Conservation (phyloP, 2,888 invertebrate species). For the Ennomos fuscantarius region DNA sequence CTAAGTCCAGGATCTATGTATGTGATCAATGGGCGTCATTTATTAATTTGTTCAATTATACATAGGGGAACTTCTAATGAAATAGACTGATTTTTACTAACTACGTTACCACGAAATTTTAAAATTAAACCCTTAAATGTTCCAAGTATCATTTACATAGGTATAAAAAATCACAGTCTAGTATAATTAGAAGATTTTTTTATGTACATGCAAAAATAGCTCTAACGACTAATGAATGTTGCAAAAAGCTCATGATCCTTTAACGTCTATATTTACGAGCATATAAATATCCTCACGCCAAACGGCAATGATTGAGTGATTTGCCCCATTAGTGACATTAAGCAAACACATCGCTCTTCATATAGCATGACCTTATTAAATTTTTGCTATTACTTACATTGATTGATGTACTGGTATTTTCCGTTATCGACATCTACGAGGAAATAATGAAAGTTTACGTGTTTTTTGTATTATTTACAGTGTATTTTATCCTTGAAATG, state of each 20-base stretch:
- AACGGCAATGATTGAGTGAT: conserved; percentile 22
- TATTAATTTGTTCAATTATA: too few relatives aligned
- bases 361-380: conserved; percentile 36
- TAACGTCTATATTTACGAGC: conserved; percentile 15
- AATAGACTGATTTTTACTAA: too few relatives aligned
- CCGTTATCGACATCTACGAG: neutral
- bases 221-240: neutral
- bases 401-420: conserved; percentile 52
- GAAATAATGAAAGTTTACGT: neutral
- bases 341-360: conserved; percentile 28
- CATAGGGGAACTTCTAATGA: too few relatives aligned
- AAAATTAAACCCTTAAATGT: too few relatives aligned
- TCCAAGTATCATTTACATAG: too few relatives aligned
- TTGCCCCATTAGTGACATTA: conserved; percentile 23
- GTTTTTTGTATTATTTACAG: too few relatives aligned
- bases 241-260: neutral
- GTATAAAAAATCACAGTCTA: too few relatives aligned
- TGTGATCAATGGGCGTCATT: too few relatives aligned
- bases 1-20: too few relatives aligned
- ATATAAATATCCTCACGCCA: conserved; percentile 18
- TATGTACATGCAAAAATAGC: neutral
- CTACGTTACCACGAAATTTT: too few relatives aligned
- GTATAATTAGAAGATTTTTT: too few relatives aligned
- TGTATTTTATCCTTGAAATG: too few relatives aligned
- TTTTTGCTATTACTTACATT: conserved; percentile 55